These are phyloP conservation scores for Helicolenus hilgendorfi DNA, from an alignment of 2,797 vertebrate genomes.

Conservation along the genomic window DNA sequence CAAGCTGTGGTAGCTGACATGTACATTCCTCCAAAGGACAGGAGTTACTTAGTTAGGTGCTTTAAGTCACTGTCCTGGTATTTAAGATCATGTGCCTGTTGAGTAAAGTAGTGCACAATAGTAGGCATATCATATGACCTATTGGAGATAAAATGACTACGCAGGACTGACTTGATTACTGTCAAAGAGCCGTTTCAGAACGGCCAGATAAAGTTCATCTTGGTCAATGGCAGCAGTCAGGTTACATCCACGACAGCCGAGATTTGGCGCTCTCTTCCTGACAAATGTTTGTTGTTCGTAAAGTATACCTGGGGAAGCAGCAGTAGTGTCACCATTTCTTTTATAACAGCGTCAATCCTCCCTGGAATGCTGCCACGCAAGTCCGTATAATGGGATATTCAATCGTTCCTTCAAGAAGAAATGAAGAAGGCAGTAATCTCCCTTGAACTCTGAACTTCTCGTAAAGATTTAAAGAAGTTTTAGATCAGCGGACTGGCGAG, in stretches of 20 bases:
- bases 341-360: neutral
- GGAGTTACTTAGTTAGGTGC: conserved; percentile 36
- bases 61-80: conserved; percentile 56
- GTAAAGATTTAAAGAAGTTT: conserved; percentile 10
- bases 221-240: conserved; percentile 33
- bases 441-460: neutral
- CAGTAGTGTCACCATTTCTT: neutral
- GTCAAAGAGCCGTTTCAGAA: conserved; percentile 51
- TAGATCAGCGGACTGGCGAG: neutral
- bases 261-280: neutral
- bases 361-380: neutral
- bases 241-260: conserved; percentile 35
- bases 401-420: neutral
- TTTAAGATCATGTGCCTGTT: conserved; percentile 65
- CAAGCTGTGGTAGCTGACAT: conserved; percentile 20
- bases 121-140: conserved; percentile 72
- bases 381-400: conserved; percentile 14
- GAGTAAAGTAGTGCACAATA: conserved; percentile 61
- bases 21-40: conserved; percentile 43
- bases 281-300: conserved; percentile 1
- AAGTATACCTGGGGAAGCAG: neutral
- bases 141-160: conserved; percentile 73
- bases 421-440: neutral
- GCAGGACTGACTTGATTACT: conserved; percentile 68
- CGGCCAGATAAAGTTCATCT: conserved; percentile 47